phyloP scores from a whole-genome alignment of 1,140 invertebrate genomes.

The Tetragonula clypearis region DNA sequence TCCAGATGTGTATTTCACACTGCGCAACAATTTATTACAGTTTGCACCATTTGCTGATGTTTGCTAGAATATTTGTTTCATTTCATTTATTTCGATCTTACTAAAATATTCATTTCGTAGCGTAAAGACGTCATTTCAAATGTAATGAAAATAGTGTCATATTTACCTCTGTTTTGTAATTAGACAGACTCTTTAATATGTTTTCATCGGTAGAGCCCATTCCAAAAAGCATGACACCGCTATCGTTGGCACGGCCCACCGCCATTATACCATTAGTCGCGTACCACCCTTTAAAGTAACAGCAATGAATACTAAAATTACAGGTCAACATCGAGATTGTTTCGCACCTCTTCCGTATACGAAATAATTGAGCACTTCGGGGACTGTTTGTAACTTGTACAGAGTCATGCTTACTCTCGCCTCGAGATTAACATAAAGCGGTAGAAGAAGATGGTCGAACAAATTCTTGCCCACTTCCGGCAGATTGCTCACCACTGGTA shows the following conservation, averaged over 20 bases:
- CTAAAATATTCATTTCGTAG: too few relatives aligned
- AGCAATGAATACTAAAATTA: neutral
- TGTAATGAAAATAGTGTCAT: too few relatives aligned
- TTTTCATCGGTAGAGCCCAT: slow-evolving; percentile 86
- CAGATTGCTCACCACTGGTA: slow-evolving; percentile 81
- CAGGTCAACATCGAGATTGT: neutral
- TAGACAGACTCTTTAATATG: slow-evolving; percentile 85
- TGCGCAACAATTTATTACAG: too few relatives aligned
- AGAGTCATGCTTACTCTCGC: slow-evolving; percentile 85
- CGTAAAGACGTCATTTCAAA: too few relatives aligned
- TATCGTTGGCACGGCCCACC: slow-evolving; percentile 79
- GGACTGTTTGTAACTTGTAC: slow-evolving; percentile 83
- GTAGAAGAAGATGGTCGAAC: slow-evolving; percentile 88
- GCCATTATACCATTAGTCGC: slow-evolving; percentile 85
- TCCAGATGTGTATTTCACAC: too few relatives aligned
- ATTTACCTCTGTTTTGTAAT: slow-evolving; percentile 84
- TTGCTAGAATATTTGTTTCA: too few relatives aligned
- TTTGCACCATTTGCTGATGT: too few relatives aligned
- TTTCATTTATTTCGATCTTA: too few relatives aligned
- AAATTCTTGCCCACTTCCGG: slow-evolving; percentile 85
- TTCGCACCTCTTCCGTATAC: slow-evolving; percentile 83
- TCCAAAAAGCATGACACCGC: slow-evolving; percentile 85
- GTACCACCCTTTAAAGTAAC: slow-evolving; percentile 72
- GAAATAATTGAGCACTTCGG: slow-evolving; percentile 84
- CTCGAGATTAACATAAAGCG: slow-evolving; percentile 86